A percentile compares a stretch with the other conserved stretches of the same genome.
phyloP scores from a whole-genome alignment of 2,113 vertebrate species.

The Sardina pilchardus region DNA sequence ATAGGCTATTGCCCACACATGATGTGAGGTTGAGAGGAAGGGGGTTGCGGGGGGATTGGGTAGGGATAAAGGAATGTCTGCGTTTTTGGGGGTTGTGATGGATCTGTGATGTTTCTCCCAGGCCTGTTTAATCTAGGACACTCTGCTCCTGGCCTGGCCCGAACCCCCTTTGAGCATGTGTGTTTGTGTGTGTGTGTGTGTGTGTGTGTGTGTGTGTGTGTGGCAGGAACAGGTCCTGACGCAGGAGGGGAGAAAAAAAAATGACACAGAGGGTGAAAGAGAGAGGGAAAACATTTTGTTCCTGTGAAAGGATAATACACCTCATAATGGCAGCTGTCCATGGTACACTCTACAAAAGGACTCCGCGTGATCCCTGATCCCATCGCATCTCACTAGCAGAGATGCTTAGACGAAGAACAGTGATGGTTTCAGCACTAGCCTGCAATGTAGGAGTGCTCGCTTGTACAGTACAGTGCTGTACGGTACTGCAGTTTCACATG shows the following conservation, averaged over 20 bases:
- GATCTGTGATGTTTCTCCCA: neutral
- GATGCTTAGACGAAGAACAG: neutral
- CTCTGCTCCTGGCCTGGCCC: neutral
- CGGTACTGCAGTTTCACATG: too few relatives aligned
- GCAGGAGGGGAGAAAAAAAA: neutral
- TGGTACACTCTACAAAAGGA: neutral
- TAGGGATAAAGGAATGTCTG: neutral
- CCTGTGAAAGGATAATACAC: neutral
- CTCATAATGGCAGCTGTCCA: conserved; percentile 6
- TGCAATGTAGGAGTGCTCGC: neutral
- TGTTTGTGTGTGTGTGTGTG: conserved; percentile 29
- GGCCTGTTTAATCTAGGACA: neutral
- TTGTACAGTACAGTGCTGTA: neutral
- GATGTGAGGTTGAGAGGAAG: neutral
- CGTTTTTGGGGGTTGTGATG: neutral
- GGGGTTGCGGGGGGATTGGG: too few relatives aligned
- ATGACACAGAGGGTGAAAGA: neutral
- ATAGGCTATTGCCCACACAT: neutral
- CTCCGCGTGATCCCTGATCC: neutral
- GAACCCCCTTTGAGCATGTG: neutral
- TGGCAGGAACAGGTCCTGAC: neutral
- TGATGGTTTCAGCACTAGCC: neutral
- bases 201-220: conserved; percentile 15
- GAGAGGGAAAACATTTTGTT: neutral
- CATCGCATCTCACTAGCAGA: neutral